Evolutionary conservation across 2,797 vertebrate species (phyloP), one percentile per base, ranked within the genome.

Genomic region (Takifugu rubripes): DNA sequence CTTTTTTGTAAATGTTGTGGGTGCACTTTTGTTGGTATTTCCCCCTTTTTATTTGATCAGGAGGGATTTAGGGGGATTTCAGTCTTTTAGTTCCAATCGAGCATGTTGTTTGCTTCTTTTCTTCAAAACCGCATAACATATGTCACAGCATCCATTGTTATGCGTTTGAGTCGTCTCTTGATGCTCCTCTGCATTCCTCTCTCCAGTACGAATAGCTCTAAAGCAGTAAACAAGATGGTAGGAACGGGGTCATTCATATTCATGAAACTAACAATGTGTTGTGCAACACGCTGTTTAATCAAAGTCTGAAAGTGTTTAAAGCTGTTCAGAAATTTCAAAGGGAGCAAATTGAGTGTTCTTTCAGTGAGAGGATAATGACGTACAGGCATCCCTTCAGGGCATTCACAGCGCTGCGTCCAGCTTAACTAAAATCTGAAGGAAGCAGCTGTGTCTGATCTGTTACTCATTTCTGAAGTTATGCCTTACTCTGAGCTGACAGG

Each of bases 241-340:
- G n/a, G 14, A 44, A 44, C 6, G 43, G 43, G 43, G 43, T 44
- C n/a, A 17, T 44, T 44, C 43, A 11, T 25, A 11, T 33, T 17
- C 45, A 33, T 36, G 17, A 46, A 56, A 51, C 16, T 0, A 52
- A 56, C 16, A 9, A 49, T 17, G 21, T 14, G 36, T 25, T 55
- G 53, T 17, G 24, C 15, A 44, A 26, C 4, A 3, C 24, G 43
- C 33, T 24, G 25, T 16, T 17, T 15, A 46, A 36, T 25, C 31
- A 49, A 14, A 5, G 11, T 52, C 48, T 16, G 48, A 49, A 54
- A 46, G 45, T 46, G 45, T 46, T 46, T 46, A 46, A 21, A 46
- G 17, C 7, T 46, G 45, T 21, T 46, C 16, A 44, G 45, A 46
- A 10, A 46, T 40, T 40, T 14, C 36, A 40, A 40, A 40, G 36